Evolutionary conservation across 2,797 vertebrate genomes (phyloP), one percentile per base, ranked within the genome.

Genomic region (Sylvia borin): DNA sequence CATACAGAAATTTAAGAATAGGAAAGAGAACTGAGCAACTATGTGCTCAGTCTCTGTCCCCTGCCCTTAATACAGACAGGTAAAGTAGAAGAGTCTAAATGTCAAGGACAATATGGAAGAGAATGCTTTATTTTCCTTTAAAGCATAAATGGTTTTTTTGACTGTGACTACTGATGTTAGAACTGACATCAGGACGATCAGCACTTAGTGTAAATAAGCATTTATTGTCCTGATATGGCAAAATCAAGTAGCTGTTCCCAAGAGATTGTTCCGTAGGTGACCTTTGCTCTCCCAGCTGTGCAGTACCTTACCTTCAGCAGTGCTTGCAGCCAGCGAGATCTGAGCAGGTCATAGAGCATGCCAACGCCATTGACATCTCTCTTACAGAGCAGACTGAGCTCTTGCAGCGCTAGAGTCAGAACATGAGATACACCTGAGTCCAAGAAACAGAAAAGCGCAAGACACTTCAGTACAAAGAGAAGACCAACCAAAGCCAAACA

Each of bases 281-380:
- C 13, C 26, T 80, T 55, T 32, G 51, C 20, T 36, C 66, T 74
- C 53, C 22, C 3, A 42, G 34, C 25, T 24, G 12, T 42, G 16
- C 32, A 0, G 14, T 13, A 8, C 8, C 79, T 91, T 91, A 99
- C 99, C 98, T 99, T 99, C 13, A 99, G 97, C 92, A 99, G 98
- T 7, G 99, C 99, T 97, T 98, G 99, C 79, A 99, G 98, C 99
- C 99, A 99, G 3, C 97, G 97, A 11, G 99, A 98, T 32, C 98
- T 98, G 75, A 99, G 98, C 71, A 99, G 98, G 87, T 98, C 97
- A 26, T 99, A 98, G 15, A 99, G 97, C 60, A 99, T 94, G 51
- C 99, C 98, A 36, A 98, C 97, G 0, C 99, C 98, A 15, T 98
- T 98, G 74, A 98, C 96, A 65, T 99, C 99, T 67, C 96, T 97